Percentiles rank a stretch among this genome's conserved stretches.
Conservation (phyloP, 2,797 vertebrate species). For the Mustela erminea region DNA sequence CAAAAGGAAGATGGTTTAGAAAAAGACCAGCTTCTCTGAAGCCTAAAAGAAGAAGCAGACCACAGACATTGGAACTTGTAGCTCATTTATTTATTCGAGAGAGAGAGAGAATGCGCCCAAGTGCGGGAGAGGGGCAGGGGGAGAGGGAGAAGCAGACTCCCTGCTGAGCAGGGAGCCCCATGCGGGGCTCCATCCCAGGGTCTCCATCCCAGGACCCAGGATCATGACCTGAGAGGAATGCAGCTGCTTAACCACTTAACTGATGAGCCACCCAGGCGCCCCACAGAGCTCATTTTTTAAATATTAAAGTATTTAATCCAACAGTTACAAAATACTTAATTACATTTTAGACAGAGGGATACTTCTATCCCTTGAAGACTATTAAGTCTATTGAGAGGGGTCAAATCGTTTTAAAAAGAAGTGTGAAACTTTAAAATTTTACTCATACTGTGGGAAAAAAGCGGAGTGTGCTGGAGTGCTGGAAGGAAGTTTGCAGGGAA, state of each 20-base stretch:
- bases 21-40: background rate
- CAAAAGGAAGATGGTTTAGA: background rate
- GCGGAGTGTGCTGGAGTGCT: background rate
- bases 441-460: background rate
- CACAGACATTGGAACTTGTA: background rate
- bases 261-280: background rate
- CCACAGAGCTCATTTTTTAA: background rate
- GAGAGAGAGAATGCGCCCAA: background rate
- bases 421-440: background rate
- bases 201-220: background rate
- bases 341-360: background rate
- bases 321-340: background rate
- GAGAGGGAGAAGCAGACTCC: background rate
- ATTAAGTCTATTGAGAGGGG: background rate
- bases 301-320: constrained; percentile 12
- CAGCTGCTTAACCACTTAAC: background rate
- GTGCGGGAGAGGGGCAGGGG: background rate
- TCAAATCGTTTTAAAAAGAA: background rate
- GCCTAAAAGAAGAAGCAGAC: background rate
- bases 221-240: background rate
- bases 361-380: background rate
- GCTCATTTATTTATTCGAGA: background rate
- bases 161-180: background rate
- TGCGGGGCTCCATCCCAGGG: background rate
- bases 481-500: background rate